A percentile compares a stretch with the other conserved stretches of the same genome.
These are phyloP conservation scores for Aphelinus atriplicis DNA, from an alignment of 1,140 invertebrate species.

Conservation along the genomic window DNA sequence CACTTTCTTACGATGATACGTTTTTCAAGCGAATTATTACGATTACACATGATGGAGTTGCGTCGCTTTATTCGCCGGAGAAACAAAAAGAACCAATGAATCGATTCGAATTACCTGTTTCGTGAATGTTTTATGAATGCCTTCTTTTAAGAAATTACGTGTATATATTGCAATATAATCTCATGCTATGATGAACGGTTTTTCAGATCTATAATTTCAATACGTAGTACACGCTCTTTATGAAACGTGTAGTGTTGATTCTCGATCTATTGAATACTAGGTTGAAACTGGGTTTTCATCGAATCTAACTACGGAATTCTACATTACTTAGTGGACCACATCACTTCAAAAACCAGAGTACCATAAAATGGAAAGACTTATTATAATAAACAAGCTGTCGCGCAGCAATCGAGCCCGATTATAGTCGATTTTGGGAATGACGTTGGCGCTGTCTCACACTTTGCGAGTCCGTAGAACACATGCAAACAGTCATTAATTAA, in stretches of 20 bases:
- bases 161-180: no score
- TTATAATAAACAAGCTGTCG: not conserved
- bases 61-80: conserved; percentile 12
- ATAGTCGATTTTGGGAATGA: conserved; percentile 5
- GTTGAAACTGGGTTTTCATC: not conserved
- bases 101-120: no score
- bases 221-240: no score
- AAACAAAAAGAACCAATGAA: not conserved
- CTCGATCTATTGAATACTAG: no score
- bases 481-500: conserved; percentile 10
- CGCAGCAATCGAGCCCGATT: conserved; percentile 5
- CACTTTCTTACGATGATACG: not conserved
- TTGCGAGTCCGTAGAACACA: conserved; percentile 25
- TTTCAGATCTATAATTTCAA: no score
- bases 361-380: conserved; percentile 28
- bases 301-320: conserved; percentile 15
- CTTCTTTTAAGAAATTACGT: no score
- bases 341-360: conserved; percentile 24
- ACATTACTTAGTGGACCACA: conserved; percentile 33
- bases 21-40: conserved; percentile 9
- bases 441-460: conserved; percentile 15
- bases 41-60: conserved; percentile 16
- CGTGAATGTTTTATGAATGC: no score
- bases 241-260: no score
- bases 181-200: no score